phyloP scores from a whole-genome alignment of 1,140 invertebrate species.

The Brachionus calyciflorus region DNA sequence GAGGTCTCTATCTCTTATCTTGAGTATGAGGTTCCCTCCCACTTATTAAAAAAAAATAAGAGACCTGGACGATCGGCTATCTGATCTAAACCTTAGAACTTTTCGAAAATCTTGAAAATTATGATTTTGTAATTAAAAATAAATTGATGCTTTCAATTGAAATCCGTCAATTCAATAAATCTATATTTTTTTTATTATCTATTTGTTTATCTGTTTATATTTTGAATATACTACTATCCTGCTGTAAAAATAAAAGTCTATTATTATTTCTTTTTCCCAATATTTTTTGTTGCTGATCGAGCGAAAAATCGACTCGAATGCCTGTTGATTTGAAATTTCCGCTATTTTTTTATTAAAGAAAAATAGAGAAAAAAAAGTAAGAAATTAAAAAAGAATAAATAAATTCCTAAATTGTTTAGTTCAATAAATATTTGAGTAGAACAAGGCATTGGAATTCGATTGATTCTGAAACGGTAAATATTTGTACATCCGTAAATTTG shows the following conservation, averaged over 20 bases:
- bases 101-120: slow-evolving; percentile 38
- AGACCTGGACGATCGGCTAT: background rate
- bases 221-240: slow-evolving; percentile 16
- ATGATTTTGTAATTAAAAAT: slow-evolving; percentile 27
- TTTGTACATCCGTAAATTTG: slow-evolving; percentile 25
- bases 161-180: slow-evolving; percentile 2
- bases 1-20: background rate
- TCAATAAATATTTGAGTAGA: slow-evolving; percentile 32
- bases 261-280: too few relatives aligned
- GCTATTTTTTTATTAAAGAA: too few relatives aligned
- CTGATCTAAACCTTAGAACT: slow-evolving; percentile 32
- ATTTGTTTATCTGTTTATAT: slow-evolving; percentile 25
- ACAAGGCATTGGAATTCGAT: background rate
- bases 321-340: slow-evolving; percentile 27
- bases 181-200: slow-evolving; percentile 9
- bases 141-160: slow-evolving; percentile 23
- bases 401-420: too few relatives aligned
- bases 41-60: too few relatives aligned
- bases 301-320: background rate
- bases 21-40: background rate
- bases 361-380: background rate
- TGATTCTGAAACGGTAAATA: slow-evolving; percentile 30
- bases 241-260: background rate
- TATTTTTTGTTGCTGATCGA: slow-evolving; percentile 13
- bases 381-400: too few relatives aligned